These are phyloP conservation scores for Agonopterix alstromeriana DNA, from an alignment of 2,888 invertebrate species.

Conservation along the genomic window DNA sequence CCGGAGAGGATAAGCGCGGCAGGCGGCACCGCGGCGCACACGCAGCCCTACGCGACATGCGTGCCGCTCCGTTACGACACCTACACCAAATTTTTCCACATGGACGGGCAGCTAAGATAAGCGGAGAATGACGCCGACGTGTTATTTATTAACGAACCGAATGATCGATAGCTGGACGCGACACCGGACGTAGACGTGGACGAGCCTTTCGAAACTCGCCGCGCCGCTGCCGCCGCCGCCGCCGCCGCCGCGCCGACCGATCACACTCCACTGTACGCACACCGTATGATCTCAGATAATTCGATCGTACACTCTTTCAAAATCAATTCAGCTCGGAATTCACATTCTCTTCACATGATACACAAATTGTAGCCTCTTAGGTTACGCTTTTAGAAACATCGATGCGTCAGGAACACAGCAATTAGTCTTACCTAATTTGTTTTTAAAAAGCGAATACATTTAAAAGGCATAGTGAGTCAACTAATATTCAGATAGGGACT, in stretches of 20 bases:
- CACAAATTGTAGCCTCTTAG: too few relatives aligned
- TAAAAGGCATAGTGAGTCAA: too few relatives aligned
- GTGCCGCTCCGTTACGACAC: conserved; percentile 73
- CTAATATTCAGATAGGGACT: too few relatives aligned
- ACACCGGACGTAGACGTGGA: conserved; percentile 66
- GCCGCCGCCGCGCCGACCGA: conserved; percentile 31
- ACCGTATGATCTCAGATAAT: conserved; percentile 35
- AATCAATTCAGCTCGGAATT: conserved; percentile 36
- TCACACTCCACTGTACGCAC: conserved; percentile 24
- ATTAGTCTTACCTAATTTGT: too few relatives aligned
- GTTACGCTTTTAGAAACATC: too few relatives aligned
- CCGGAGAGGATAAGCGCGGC: conserved; percentile 52
- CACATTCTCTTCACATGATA: conserved; percentile 17
- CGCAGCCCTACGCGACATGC: conserved; percentile 65
- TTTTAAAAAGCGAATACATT: too few relatives aligned
- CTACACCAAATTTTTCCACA: conserved; percentile 76
- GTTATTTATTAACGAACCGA: conserved; percentile 77
- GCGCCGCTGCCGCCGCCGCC: conserved; percentile 24
- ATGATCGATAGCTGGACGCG: conserved; percentile 76
- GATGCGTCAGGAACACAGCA: too few relatives aligned
- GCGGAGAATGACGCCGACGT: conserved; percentile 70
- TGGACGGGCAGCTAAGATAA: conserved; percentile 73
- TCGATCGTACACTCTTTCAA: conserved; percentile 44
- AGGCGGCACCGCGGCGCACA: conserved; percentile 37
- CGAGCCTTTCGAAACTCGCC: conserved; percentile 69